Evolutionary conservation across 2,113 vertebrate species (phyloP).

Genomic region (Ascaphus truei): DNA sequence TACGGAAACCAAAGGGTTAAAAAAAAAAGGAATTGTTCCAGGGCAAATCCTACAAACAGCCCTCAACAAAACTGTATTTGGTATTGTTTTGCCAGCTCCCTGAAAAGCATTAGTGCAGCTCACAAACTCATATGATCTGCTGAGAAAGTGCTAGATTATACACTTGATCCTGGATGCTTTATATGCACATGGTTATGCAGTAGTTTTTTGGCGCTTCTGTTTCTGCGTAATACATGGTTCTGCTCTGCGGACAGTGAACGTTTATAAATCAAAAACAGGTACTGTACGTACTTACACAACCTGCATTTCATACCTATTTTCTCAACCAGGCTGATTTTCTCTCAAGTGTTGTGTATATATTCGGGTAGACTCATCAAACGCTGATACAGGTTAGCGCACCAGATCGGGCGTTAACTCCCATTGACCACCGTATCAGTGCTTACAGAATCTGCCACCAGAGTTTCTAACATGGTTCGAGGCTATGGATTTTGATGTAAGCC

Average conservation of each 20-base stretch:
- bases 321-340: background rate
- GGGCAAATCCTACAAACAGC: too few relatives aligned
- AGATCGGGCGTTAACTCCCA: too few relatives aligned
- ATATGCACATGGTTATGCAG: background rate
- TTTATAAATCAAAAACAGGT: constrained; percentile 22
- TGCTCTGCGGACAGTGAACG: constrained; percentile 1
- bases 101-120: background rate
- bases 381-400: too few relatives aligned
- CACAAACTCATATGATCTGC: background rate
- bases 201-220: constrained; percentile 6
- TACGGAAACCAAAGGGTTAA: too few relatives aligned
- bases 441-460: too few relatives aligned
- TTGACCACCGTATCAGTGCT: too few relatives aligned
- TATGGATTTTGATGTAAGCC: too few relatives aligned
- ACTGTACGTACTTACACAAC: constrained; percentile 20
- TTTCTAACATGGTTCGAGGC: too few relatives aligned
- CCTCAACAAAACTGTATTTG: too few relatives aligned
- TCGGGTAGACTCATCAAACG: too few relatives aligned
- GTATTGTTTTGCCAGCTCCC: background rate
- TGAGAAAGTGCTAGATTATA: background rate
- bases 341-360: too few relatives aligned
- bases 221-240: constrained; percentile 14
- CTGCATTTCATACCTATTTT: constrained; percentile 20
- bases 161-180: constrained; percentile 6
- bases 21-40: too few relatives aligned